These are phyloP conservation scores for Cosmorhoe ocellata DNA, from an alignment of 2,888 invertebrate genomes.

Conservation along the genomic window DNA sequence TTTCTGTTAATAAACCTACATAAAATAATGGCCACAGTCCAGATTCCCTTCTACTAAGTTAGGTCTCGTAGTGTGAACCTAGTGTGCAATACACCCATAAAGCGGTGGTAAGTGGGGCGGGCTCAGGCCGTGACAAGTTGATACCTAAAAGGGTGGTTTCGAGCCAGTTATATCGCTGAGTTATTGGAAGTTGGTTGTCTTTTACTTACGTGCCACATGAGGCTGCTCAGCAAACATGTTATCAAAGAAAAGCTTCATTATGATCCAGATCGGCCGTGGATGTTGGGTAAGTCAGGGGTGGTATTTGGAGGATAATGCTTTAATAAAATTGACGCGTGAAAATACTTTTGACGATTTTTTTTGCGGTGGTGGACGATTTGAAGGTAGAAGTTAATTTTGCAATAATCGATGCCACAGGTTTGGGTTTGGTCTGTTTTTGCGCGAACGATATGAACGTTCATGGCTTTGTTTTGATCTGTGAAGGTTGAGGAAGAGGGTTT, in stretches of 20 bases:
- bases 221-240: conserved; percentile 4
- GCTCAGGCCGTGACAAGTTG: too few relatives aligned
- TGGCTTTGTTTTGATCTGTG: not conserved
- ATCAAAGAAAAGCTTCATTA: not conserved
- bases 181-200: not conserved
- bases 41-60: too few relatives aligned
- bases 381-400: not conserved
- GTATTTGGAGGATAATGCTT: not conserved
- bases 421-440: not conserved
- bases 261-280: not conserved
- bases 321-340: not conserved
- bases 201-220: not conserved
- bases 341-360: not conserved
- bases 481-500: too few relatives aligned
- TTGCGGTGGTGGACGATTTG: conserved; percentile 5
- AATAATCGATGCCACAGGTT: not conserved
- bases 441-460: not conserved
- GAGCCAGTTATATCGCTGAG: not conserved
- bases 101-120: not conserved
- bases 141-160: not conserved
- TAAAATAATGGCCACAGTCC: too few relatives aligned
- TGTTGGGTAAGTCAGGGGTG: conserved; percentile 1
- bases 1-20: too few relatives aligned
- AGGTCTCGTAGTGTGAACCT: too few relatives aligned
- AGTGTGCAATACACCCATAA: too few relatives aligned